phyloP scores from a whole-genome alignment of 37 sponge, comb jelly and placozoan genomes.

The Chondrosia reniformis region DNA sequence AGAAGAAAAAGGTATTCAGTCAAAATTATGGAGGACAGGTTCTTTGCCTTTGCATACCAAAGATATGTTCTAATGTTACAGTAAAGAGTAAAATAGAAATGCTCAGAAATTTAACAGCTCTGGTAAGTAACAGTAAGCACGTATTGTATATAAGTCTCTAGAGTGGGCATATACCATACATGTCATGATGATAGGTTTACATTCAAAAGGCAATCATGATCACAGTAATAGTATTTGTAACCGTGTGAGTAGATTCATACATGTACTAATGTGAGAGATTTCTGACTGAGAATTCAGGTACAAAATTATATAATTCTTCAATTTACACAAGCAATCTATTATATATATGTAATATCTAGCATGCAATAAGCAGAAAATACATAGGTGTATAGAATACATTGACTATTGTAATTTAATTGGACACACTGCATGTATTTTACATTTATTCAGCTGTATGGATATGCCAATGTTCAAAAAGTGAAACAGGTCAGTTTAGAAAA shows the following conservation, averaged over 20 bases:
- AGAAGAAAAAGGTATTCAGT: neutral
- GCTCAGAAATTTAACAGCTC: constrained; percentile 4
- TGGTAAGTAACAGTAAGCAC: neutral
- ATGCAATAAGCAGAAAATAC: no score
- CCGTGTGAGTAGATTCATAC: no score
- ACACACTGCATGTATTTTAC: neutral
- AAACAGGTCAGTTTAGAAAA: neutral
- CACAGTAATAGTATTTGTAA: no score
- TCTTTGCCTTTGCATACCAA: neutral
- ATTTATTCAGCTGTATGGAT: constrained; percentile 2
- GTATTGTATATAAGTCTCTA: neutral
- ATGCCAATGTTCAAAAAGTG: neutral
- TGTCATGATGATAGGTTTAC: neutral
- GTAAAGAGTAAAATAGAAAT: neutral
- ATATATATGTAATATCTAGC: no score
- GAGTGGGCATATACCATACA: neutral
- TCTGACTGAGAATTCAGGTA: no score
- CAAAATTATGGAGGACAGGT: neutral
- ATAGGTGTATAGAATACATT: no score
- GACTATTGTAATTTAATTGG: no score
- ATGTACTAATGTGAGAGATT: no score
- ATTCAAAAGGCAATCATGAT: neutral
- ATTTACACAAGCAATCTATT: no score
- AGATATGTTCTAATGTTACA: neutral
- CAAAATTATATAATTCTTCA: no score